Percentiles rank a stretch among this genome's conserved stretches.
Evolutionary conservation across 2,113 vertebrate species (phyloP).

Genomic region (Oceanodroma tethys): DNA sequence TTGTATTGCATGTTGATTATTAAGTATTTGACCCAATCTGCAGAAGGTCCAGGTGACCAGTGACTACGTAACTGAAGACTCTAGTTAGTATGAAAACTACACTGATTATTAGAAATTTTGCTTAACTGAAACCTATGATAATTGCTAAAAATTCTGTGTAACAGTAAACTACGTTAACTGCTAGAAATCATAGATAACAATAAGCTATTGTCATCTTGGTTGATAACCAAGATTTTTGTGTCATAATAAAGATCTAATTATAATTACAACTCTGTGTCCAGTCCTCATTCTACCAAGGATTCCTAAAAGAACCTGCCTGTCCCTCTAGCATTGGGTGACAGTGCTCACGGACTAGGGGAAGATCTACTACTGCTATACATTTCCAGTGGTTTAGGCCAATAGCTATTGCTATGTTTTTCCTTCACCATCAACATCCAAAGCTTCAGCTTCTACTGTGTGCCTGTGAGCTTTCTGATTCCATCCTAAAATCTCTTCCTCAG

Average conservation of each 20-base stretch:
- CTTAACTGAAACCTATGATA: background rate
- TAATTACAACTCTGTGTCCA: background rate
- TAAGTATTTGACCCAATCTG: background rate
- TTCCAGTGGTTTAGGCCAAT: background rate
- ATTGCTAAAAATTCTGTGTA: background rate
- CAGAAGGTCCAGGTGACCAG: background rate
- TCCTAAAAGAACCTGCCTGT: background rate
- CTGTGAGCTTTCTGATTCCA: background rate
- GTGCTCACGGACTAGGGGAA: background rate
- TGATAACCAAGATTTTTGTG: background rate
- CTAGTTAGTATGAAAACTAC: background rate
- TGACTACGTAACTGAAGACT: background rate
- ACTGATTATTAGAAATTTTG: background rate
- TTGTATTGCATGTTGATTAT: background rate
- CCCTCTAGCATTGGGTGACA: background rate
- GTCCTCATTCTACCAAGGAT: background rate
- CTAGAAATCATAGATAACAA: background rate
- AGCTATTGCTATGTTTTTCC: background rate
- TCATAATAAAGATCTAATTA: background rate
- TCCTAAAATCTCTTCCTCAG: background rate
- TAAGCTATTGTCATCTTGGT: too few species aligned
- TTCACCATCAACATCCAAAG: background rate
- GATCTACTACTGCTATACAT: background rate
- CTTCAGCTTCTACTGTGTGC: background rate
- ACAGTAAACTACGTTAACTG: background rate